phyloP scores from a whole-genome alignment of 2,797 vertebrate species.

The Poeciliopsis presidionis region DNA sequence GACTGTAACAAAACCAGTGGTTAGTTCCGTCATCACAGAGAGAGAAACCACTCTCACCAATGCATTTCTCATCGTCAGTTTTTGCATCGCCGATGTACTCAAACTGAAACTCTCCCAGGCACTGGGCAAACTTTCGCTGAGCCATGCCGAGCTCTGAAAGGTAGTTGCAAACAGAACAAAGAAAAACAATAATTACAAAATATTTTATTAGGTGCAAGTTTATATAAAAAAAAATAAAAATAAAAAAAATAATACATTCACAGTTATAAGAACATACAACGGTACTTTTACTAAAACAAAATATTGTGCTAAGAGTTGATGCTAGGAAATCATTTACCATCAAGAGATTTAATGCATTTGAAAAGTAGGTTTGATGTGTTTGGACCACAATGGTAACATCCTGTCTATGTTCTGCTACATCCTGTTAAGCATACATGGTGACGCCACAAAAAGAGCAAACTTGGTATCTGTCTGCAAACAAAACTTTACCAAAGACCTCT shows the following conservation, averaged over 20 bases:
- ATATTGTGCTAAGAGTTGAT: background rate
- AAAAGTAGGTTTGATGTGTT: constrained; percentile 24
- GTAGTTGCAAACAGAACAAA: constrained; percentile 18
- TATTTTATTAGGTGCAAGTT: constrained; percentile 2
- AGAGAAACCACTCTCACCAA: constrained; percentile 83
- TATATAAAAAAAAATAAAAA: no score
- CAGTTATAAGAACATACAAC: background rate
- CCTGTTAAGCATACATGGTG: constrained; percentile 46
- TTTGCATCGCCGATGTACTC: constrained; percentile 98
- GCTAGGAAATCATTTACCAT: background rate
- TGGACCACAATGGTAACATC: constrained; percentile 69
- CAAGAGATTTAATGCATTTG: background rate
- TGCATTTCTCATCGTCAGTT: constrained; percentile 94
- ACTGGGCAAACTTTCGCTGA: constrained; percentile 95
- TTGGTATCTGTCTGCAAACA: background rate
- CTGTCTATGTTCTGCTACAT: constrained; percentile 64
- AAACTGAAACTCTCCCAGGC: constrained; percentile 94
- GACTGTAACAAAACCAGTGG: constrained; percentile 21
- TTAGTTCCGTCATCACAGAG: constrained; percentile 22
- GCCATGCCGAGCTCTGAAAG: constrained; percentile 89
- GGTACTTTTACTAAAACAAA: background rate
- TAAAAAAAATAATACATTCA: background rate
- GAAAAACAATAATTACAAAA: background rate
- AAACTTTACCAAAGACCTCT: background rate
- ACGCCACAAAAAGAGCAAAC: constrained; percentile 16